These are phyloP conservation scores for Phaethon lepturus DNA, from an alignment of 2,113 vertebrate genomes.

Conservation along the genomic window DNA sequence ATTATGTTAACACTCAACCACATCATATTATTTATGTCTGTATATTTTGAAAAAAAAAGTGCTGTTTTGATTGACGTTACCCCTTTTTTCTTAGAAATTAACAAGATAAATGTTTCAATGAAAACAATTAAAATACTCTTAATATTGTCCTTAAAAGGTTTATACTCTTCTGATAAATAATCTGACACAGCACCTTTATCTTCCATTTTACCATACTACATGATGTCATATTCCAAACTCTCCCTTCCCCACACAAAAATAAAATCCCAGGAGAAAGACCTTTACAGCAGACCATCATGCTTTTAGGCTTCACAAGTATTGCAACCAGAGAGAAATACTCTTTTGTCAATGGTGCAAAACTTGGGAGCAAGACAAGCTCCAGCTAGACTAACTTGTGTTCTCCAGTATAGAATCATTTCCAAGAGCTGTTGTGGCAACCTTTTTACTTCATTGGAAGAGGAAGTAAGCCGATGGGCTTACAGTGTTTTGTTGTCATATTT, in stretches of 20 bases:
- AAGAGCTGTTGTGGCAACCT: slow-evolving; percentile 70
- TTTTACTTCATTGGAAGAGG: slow-evolving; percentile 74
- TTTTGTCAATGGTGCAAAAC: slow-evolving; percentile 76
- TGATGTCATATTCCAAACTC: slow-evolving; percentile 75
- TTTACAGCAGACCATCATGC: slow-evolving; percentile 75
- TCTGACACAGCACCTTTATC: slow-evolving; percentile 80
- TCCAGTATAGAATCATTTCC: slow-evolving; percentile 71
- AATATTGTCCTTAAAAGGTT: slow-evolving; percentile 77
- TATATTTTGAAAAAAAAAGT: slow-evolving; percentile 84
- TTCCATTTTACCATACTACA: slow-evolving; percentile 72
- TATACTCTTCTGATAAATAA: slow-evolving; percentile 83
- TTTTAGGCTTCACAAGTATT: slow-evolving; percentile 75
- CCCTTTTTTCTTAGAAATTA: slow-evolving; percentile 80
- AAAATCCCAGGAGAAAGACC: slow-evolving; percentile 78
- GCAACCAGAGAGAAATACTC: slow-evolving; percentile 66
- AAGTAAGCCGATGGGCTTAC: slow-evolving; percentile 74
- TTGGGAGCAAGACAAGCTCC: slow-evolving; percentile 68
- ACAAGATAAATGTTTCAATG: slow-evolving; percentile 81
- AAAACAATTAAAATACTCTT: slow-evolving; percentile 77
- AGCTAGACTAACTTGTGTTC: slow-evolving; percentile 56
- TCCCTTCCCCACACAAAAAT: slow-evolving; percentile 72
- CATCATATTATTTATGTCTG: slow-evolving; percentile 86
- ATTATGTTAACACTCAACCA: slow-evolving; percentile 89
- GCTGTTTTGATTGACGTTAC: slow-evolving; percentile 82
- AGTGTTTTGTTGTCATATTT: slow-evolving; percentile 74